Base-by-base conservation (phyloP, 2,797 vertebrate species). In the Schizopygopsis malacanthus region DNA sequence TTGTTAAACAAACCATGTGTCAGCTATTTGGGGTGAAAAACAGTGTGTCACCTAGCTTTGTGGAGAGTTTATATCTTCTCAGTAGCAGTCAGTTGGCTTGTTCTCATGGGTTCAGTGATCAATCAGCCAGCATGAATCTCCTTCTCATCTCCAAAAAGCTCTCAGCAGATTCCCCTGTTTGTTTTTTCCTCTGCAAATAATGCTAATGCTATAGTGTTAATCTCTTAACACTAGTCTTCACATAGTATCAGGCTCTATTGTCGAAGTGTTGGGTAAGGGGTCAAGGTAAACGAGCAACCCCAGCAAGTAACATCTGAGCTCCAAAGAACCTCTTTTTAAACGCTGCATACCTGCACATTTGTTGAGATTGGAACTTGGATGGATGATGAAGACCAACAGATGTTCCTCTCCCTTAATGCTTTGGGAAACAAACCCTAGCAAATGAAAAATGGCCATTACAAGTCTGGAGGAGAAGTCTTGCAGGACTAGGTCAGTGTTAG, bases 371-470 rank as follows among this genome's bases (percentile, higher is more conserved):
- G 25, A 63, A 75, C 20, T 65, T 65, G 61, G 61, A 70, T 47
- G 6, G 69, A 79, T 25, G 45, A 63, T 71, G 39, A 54, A 84
- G 73, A 79, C 65, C 76, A 79, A 63, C 25, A 79, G 37, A 79
- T 79, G 63, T 33, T 70, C n/a, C 50, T 37, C 37, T 56, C 61
- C 20, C n/a, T 61, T 10, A 83, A 63, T 56, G 37, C 72, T 69
- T 84, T 69, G 15, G 22, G 39, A 69, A 69, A 3, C 18, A 50
- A 67, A 69, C 28, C 15, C 1, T 82, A 20, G n/a, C 7, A 41
- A 78, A 78, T 47, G 10, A 15, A 77, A 84, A 77, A 52, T 20
- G 9, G 22, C 12, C 13, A 39, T 81, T 54, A 70, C 54, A 81
- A 50, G 79, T 11, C 33, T 81, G 6, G 18, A 81, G 18, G 15